A percentile compares a stretch with the other conserved stretches of the same genome.
Conservation (phyloP, 2,888 invertebrate genomes). For the Pseudoips prasinana region DNA sequence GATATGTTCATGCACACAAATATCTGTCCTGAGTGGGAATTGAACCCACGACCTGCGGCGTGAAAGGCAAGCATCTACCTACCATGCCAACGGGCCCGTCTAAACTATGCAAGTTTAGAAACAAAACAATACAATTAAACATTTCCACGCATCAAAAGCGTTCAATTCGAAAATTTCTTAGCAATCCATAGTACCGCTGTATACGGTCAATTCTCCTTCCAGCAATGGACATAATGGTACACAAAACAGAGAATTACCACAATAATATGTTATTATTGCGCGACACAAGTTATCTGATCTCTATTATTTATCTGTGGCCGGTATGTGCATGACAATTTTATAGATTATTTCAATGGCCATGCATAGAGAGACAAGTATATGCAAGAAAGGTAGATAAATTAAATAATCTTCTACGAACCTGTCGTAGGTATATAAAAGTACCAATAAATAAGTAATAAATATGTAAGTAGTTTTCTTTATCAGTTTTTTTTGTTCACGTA, state of each 20-base stretch:
- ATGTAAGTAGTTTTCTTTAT: too few relatives aligned
- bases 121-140: too few relatives aligned
- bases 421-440: too few relatives aligned
- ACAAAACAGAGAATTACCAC: slow-evolving; percentile 59
- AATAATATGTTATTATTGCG: slow-evolving; percentile 75
- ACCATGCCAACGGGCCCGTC: not conserved
- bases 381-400: slow-evolving; percentile 18
- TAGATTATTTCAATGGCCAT: slow-evolving; percentile 68
- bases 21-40: not conserved
- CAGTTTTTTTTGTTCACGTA: too few relatives aligned
- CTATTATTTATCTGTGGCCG: slow-evolving; percentile 69
- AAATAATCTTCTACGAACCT: too few relatives aligned
- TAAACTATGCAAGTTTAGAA: not conserved
- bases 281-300: slow-evolving; percentile 71
- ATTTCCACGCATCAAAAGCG: slow-evolving; percentile 2
- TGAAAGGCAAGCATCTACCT: too few relatives aligned
- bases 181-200: slow-evolving; percentile 2
- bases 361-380: slow-evolving; percentile 50
- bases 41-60: slow-evolving; percentile 2
- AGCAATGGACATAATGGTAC: slow-evolving; percentile 45
- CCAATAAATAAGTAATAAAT: too few relatives aligned
- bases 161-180: not conserved
- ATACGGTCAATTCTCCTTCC: slow-evolving; percentile 23
- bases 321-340: slow-evolving; percentile 76
- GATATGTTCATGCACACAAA: too few relatives aligned